Percentiles rank a stretch among this genome's conserved stretches.
Evolutionary conservation across 2,797 vertebrate species (phyloP).

Genomic region (Falco columbarius): DNA sequence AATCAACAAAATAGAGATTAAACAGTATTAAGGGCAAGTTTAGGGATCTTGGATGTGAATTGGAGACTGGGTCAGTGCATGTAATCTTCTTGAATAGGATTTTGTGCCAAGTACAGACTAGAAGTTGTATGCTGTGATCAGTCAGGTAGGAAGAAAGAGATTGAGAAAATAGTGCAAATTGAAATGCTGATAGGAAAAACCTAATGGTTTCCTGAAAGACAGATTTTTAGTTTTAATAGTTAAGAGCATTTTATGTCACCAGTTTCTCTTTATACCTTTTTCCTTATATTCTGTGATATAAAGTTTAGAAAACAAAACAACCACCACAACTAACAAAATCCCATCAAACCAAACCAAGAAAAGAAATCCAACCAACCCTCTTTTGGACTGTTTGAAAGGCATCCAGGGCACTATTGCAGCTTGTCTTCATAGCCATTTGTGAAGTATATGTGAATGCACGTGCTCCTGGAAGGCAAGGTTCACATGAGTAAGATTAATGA

Average conservation of each 20-base stretch:
- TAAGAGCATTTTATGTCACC: neutral
- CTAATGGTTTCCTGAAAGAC: neutral
- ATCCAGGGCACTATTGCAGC: neutral
- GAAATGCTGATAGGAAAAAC: neutral
- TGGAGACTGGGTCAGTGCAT: constrained; percentile 27
- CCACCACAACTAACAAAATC: neutral
- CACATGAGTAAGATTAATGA: neutral
- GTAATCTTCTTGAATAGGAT: constrained; percentile 44
- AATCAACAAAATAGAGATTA: constrained; percentile 37
- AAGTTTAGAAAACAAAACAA: neutral
- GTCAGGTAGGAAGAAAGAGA: neutral
- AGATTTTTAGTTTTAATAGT: neutral
- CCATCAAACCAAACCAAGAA: neutral
- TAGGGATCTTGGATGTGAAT: constrained; percentile 16
- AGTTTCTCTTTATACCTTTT: neutral
- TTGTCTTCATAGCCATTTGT: neutral
- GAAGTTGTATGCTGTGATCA: neutral
- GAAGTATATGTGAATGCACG: neutral
- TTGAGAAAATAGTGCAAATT: neutral
- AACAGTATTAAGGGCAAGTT: constrained; percentile 58
- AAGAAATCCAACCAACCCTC: neutral
- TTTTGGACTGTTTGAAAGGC: neutral
- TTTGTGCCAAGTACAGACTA: neutral
- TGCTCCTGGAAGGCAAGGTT: neutral
- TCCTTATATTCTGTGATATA: neutral